These are phyloP conservation scores for Megaustenia siamemsis DNA, from an alignment of 2,888 invertebrate genomes.

Conservation along the genomic window DNA sequence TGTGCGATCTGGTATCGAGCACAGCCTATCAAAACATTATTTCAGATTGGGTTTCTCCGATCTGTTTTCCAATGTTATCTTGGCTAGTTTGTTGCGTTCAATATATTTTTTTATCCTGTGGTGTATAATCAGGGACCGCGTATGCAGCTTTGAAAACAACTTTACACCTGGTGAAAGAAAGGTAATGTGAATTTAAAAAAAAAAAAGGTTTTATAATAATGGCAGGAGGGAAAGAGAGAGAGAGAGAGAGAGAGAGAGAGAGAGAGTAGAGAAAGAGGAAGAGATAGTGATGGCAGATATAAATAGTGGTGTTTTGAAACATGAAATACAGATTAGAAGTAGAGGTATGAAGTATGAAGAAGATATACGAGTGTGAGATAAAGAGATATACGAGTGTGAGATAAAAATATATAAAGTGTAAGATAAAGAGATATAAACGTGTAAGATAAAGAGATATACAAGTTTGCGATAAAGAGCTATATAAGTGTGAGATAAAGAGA, in stretches of 20 bases:
- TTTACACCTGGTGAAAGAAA: too few relatives aligned
- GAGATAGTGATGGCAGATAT: neutral
- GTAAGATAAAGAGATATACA: too few relatives aligned
- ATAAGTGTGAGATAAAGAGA: neutral
- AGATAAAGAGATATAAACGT: neutral
- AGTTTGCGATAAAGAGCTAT: neutral
- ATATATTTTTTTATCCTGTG: too few relatives aligned
- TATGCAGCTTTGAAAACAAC: too few relatives aligned
- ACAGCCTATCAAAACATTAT: too few relatives aligned
- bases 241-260: neutral
- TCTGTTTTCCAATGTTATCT: too few relatives aligned
- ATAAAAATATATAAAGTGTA: neutral
- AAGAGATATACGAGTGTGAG: neutral
- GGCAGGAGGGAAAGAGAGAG: neutral
- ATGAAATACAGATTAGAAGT: neutral
- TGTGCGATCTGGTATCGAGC: neutral
- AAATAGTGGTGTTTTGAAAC: too few relatives aligned
- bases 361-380: neutral
- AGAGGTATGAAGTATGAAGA: neutral
- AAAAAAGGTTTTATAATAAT: too few relatives aligned
- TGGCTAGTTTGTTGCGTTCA: too few relatives aligned
- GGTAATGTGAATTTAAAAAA: too few relatives aligned
- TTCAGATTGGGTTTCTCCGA: too few relatives aligned
- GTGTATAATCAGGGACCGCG: too few relatives aligned
- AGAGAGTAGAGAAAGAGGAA: neutral